Evolutionary conservation across 2,888 invertebrate species (phyloP).

Genomic region (Drosophila fungiperda): DNA sequence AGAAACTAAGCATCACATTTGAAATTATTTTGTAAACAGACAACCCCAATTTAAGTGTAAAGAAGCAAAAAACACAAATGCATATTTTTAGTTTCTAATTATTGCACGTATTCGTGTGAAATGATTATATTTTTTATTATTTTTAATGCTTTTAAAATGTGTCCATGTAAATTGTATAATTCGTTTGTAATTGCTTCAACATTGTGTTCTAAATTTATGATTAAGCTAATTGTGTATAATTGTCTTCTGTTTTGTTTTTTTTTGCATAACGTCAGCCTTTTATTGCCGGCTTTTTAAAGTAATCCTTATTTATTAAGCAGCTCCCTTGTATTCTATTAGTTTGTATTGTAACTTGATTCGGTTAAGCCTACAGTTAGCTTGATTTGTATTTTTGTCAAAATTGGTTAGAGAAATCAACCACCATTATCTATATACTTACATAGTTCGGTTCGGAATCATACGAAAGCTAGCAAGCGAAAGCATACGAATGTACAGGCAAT

Average conservation of each 20-base stretch:
- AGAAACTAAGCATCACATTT: constrained; percentile 76
- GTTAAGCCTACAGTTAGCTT: constrained; percentile 39
- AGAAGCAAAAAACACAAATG: constrained; percentile 28
- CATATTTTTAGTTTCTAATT: constrained; percentile 48
- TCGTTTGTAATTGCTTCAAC: constrained; percentile 33
- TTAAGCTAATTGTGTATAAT: constrained; percentile 45
- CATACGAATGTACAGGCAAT: constrained; percentile 69
- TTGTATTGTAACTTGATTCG: constrained; percentile 35
- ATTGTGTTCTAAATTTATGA: constrained; percentile 50
- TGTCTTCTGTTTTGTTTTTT: constrained; percentile 11
- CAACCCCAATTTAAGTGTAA: constrained; percentile 52
- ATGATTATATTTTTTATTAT: constrained; percentile 19
- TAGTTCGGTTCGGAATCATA: constrained; percentile 50
- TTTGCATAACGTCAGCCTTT: constrained; percentile 40
- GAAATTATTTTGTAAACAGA: constrained; percentile 73
- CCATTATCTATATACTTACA: constrained; percentile 38
- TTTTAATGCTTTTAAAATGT: constrained; percentile 39
- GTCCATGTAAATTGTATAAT: constrained; percentile 63
- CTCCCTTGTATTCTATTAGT: constrained; percentile 73
- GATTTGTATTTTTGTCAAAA: constrained; percentile 53
- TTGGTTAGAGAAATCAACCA: constrained; percentile 32
- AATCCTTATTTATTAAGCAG: constrained; percentile 59
- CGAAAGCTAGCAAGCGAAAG: constrained; percentile 39
- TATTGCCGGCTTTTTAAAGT: constrained; percentile 53
- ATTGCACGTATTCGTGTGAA: constrained; percentile 30